These are phyloP conservation scores for Caenorhabditis remanei DNA, from an alignment of 1,140 invertebrate species.

Conservation along the genomic window DNA sequence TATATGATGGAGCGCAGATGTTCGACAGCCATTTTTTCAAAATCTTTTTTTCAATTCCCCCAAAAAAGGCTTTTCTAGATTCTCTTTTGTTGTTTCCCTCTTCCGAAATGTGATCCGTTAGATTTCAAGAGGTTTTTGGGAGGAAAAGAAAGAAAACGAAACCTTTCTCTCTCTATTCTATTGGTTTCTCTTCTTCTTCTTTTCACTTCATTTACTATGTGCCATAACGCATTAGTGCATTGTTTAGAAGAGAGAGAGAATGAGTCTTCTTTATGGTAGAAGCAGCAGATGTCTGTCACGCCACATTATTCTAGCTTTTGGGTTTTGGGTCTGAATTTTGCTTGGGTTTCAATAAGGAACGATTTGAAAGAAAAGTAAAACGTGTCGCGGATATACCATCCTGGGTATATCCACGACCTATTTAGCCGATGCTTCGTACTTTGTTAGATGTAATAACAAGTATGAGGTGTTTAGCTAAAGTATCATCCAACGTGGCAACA, in stretches of 20 bases:
- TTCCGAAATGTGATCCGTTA: neutral
- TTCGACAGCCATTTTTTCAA: too few species aligned
- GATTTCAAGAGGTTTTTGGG: constrained; percentile 23
- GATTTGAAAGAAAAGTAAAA: too few species aligned
- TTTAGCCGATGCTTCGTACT: too few species aligned
- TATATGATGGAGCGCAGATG: too few species aligned
- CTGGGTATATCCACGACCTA: too few species aligned
- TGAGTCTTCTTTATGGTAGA: constrained; percentile 15
- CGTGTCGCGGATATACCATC: too few species aligned
- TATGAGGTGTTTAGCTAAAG: too few species aligned
- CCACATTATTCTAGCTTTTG: neutral
- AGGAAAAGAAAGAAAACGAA: constrained; percentile 32
- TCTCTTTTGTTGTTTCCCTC: neutral
- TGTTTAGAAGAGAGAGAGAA: too few species aligned
- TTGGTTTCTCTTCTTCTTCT: neutral
- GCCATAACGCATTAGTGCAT: constrained; percentile 45
- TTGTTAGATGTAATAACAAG: too few species aligned
- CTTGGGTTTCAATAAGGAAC: too few species aligned
- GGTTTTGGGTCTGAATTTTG: neutral
- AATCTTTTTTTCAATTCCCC: too few species aligned
- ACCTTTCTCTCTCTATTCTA: neutral
- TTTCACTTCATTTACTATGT: constrained; percentile 53
- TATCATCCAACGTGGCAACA: too few species aligned
- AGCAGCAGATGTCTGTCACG: constrained; percentile 20
- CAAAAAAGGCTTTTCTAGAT: neutral